A percentile compares a stretch with the other conserved stretches of the same genome.
phyloP scores from a whole-genome alignment of 64 coral and sea anemone genomes.

The Pocillopora verrucosa region DNA sequence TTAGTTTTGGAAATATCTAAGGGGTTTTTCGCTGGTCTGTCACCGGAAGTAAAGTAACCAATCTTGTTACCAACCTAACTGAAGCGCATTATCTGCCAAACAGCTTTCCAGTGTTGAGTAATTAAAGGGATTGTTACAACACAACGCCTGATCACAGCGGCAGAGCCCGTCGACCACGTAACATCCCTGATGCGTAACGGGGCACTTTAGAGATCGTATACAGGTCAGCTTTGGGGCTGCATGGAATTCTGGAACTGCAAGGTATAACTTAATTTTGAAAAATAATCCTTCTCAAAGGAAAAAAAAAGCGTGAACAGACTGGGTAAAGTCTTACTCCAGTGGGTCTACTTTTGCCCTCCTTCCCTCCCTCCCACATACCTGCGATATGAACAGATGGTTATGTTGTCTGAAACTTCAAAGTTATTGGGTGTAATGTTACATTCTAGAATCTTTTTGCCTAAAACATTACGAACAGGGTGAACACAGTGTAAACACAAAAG shows the following conservation, averaged over 20 bases:
- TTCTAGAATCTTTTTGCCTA: not conserved
- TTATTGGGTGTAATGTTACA: not conserved
- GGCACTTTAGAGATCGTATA: not conserved
- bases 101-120: conserved; percentile 43
- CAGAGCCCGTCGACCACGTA: conserved; percentile 25
- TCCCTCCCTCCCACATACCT: no score
- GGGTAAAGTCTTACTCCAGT: no score
- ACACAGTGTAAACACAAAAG: not conserved
- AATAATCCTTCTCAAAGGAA: no score
- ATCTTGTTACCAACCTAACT: conserved; percentile 13
- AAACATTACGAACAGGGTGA: not conserved
- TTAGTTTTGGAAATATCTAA: no score
- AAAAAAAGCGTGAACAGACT: no score
- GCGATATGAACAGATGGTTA: not conserved
- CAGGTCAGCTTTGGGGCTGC: conserved; percentile 21
- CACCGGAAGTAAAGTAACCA: no score
- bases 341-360: no score
- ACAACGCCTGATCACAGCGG: conserved; percentile 22
- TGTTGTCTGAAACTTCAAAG: no score
- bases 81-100: conserved; percentile 32
- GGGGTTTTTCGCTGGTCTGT: no score
- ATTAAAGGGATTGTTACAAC: conserved; percentile 55
- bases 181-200: conserved; percentile 18
- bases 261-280: not conserved
- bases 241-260: not conserved